These are phyloP conservation scores for Clinocottus analis DNA, from an alignment of 2,113 vertebrate genomes.

Conservation along the genomic window DNA sequence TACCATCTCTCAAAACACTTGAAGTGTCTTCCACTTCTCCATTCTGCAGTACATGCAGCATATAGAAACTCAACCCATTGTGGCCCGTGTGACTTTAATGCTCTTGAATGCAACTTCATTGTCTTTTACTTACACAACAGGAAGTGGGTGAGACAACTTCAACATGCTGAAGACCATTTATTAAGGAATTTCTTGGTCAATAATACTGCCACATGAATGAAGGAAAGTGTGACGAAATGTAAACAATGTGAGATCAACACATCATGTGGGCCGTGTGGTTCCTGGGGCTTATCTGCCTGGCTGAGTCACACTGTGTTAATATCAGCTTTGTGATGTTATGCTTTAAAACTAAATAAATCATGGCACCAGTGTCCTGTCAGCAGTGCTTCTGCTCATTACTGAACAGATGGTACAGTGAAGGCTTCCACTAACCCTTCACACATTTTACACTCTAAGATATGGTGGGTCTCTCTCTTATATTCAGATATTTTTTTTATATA, in stretches of 20 bases:
- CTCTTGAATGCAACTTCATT: conserved; percentile 5
- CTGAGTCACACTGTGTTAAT: conserved; percentile 45
- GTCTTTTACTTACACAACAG: conserved; percentile 42
- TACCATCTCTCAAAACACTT: neutral
- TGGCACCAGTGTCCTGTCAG: conserved; percentile 14
- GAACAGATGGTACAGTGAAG: conserved; percentile 1
- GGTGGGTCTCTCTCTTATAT: neutral
- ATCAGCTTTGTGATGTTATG: conserved; percentile 39
- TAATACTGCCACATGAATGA: conserved; percentile 15
- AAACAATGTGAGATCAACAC: conserved; percentile 51
- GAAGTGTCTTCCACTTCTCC: neutral
- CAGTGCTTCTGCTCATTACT: conserved; percentile 24
- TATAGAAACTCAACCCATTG: neutral
- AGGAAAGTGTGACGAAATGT: conserved; percentile 39
- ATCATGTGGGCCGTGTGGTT: conserved; percentile 9
- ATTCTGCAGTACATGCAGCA: neutral
- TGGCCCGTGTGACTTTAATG: neutral
- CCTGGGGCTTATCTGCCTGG: conserved; percentile 3
- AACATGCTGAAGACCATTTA: conserved; percentile 3
- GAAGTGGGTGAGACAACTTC: conserved; percentile 22
- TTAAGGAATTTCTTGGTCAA: conserved; percentile 20
- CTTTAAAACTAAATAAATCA: conserved; percentile 54
- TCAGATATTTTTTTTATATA: neutral
- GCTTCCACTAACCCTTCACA: conserved; percentile 12
- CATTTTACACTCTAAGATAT: neutral